Conservation (phyloP, 2,797 vertebrate genomes). For the Propithecus perrieri region DNA sequence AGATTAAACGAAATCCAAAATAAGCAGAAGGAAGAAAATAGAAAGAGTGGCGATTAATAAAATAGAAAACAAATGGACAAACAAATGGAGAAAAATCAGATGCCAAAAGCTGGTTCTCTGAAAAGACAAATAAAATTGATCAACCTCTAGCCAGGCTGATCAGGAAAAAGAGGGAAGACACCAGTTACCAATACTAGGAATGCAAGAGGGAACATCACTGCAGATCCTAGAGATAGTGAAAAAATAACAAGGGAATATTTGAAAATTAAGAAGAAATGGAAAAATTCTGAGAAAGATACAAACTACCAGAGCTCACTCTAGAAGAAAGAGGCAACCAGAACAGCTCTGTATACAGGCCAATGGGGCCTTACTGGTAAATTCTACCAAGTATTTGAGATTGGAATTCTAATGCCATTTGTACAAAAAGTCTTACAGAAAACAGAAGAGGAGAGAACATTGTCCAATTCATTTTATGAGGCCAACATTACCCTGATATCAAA, state of each 20-base stretch:
- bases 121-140: background rate
- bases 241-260: background rate
- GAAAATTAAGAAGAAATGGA: background rate
- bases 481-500: background rate
- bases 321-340: background rate
- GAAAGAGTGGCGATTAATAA: background rate
- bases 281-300: background rate
- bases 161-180: background rate
- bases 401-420: background rate
- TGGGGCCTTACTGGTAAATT: background rate
- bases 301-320: background rate
- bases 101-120: background rate
- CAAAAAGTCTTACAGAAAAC: background rate
- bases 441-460: background rate
- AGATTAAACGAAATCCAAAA: constrained; percentile 15
- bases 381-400: background rate
- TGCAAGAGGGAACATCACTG: background rate
- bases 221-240: background rate
- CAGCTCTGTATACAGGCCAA: background rate
- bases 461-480: background rate
- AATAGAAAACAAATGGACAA: background rate
- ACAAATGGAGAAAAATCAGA: background rate
- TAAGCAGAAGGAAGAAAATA: background rate
- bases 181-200: background rate
- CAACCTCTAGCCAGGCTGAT: background rate